phyloP scores from a whole-genome alignment of 1,140 invertebrate genomes.

The Diprion similis region DNA sequence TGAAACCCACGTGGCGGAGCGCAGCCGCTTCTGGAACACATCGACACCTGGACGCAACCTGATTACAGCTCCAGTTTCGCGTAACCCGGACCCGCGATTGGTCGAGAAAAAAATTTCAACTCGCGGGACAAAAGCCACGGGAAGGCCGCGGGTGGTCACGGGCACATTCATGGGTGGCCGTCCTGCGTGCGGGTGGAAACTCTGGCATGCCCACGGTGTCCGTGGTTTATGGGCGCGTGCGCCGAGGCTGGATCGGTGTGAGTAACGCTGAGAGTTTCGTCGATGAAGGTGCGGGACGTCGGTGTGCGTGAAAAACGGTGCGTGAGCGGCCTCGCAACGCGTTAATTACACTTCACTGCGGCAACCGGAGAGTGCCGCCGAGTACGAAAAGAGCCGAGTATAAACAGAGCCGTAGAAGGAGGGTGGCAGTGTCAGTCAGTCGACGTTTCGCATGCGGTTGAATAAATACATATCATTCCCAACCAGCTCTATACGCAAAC shows the following conservation, averaged over 20 bases:
- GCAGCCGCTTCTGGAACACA: too few species aligned
- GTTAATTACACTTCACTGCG: not conserved
- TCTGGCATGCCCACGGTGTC: constrained; percentile 50
- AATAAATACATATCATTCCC: too few species aligned
- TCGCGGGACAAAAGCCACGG: not conserved
- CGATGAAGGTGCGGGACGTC: not conserved
- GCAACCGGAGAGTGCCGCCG: not conserved
- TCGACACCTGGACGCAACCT: too few species aligned
- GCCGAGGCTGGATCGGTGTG: constrained; percentile 9
- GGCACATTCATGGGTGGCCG: constrained; percentile 41
- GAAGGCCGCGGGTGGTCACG: constrained; percentile 6
- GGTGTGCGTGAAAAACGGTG: not conserved
- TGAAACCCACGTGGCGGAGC: too few species aligned
- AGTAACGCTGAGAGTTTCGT: not conserved
- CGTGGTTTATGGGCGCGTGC: constrained; percentile 47
- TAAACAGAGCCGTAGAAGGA: not conserved
- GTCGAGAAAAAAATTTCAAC: too few species aligned
- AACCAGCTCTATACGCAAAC: too few species aligned
- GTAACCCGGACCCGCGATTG: too few species aligned
- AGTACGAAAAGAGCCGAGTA: not conserved
- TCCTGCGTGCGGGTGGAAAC: constrained; percentile 31
- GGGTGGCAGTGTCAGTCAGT: too few species aligned
- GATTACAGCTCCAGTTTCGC: too few species aligned
- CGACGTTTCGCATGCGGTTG: too few species aligned
- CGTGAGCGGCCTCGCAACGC: not conserved